Evolutionary conservation across 2,797 vertebrate genomes (phyloP).

Genomic region (Tachyglossus aculeatus): DNA sequence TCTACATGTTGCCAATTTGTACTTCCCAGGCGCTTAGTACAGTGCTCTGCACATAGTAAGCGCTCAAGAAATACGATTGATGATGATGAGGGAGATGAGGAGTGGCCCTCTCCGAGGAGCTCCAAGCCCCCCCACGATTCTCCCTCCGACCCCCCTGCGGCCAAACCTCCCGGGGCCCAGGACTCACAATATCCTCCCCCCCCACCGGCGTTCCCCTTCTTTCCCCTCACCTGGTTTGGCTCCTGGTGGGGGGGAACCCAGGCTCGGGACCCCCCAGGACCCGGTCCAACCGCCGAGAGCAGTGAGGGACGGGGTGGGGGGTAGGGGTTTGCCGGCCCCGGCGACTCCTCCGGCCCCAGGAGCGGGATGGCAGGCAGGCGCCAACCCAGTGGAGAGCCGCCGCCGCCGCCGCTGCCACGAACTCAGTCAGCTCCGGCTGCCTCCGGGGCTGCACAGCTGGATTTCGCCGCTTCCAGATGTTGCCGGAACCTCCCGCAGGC

Average conservation of each 20-base stretch:
- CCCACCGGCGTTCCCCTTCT: constrained; percentile 23
- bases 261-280: not conserved
- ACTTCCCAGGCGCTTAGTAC: too few species aligned
- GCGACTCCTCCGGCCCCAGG: not conserved
- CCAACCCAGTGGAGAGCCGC: not conserved
- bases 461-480: not conserved
- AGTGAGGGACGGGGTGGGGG: not conserved
- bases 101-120: too few species aligned
- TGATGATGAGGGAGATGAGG: too few species aligned
- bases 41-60: too few species aligned
- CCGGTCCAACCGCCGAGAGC: not conserved
- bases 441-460: not conserved
- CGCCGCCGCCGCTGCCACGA: not conserved
- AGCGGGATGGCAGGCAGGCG: not conserved
- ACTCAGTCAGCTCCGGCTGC: not conserved
- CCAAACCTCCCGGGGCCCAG: not conserved
- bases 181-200: constrained; percentile 1
- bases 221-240: too few species aligned
- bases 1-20: too few species aligned
- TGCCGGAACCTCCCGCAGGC: not conserved
- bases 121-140: too few species aligned
- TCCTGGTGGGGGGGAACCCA: not conserved
- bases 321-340: not conserved
- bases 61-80: too few species aligned
- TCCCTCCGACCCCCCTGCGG: too few species aligned